These are phyloP conservation scores for Varecia variegata DNA, from an alignment of 2,797 vertebrate genomes.

Conservation along the genomic window DNA sequence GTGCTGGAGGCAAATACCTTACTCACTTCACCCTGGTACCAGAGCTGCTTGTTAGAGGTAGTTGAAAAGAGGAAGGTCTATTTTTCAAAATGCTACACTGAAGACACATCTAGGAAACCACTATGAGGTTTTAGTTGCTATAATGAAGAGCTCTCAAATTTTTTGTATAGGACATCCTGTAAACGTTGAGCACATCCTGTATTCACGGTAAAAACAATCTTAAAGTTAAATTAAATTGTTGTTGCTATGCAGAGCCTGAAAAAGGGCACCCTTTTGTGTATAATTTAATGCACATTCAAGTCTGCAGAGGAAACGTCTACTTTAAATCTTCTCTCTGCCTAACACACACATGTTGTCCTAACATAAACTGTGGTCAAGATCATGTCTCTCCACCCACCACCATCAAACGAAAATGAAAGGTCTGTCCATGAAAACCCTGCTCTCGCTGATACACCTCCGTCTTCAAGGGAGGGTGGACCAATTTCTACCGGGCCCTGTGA, in stretches of 20 bases:
- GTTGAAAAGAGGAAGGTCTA: neutral
- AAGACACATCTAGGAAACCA: neutral
- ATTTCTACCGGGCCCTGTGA: neutral
- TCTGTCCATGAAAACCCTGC: neutral
- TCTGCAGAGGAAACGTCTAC: neutral
- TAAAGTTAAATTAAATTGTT: neutral
- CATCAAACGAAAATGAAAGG: neutral
- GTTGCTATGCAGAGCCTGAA: neutral
- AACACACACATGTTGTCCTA: neutral
- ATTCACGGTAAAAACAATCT: neutral
- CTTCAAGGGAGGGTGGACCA: neutral
- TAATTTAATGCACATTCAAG: neutral
- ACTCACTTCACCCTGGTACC: neutral
- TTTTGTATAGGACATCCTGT: neutral
- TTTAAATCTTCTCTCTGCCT: neutral
- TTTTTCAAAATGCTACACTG: neutral
- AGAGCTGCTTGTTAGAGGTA: neutral
- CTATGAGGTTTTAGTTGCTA: neutral
- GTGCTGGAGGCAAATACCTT: neutral
- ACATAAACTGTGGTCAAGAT: neutral
- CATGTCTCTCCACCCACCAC: neutral
- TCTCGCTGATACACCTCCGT: neutral
- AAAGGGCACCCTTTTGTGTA: neutral
- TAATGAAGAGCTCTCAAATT: neutral
- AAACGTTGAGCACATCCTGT: neutral